Evolutionary conservation across 2,113 vertebrate species (phyloP).

Genomic region (Brachypteracias leptosomus): DNA sequence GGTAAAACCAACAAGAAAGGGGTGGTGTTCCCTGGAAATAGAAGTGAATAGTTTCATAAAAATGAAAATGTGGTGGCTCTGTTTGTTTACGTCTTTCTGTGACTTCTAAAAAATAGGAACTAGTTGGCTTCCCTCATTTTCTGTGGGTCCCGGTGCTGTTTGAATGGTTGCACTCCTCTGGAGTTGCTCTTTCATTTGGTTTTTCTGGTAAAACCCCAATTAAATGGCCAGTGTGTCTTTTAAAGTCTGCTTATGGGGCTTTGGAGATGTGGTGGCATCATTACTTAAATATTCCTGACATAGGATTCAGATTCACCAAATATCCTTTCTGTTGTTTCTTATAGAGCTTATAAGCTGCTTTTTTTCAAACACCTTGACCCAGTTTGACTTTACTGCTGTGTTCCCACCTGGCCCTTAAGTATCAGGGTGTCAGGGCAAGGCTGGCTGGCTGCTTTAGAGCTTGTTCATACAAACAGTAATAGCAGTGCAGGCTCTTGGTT

Average conservation of each 20-base stretch:
- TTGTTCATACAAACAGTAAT: background rate
- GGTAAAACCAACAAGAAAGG: too few relatives aligned
- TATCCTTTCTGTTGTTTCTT: background rate
- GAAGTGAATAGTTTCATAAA: background rate
- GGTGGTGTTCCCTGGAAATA: background rate
- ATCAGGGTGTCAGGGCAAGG: background rate
- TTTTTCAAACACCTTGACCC: background rate
- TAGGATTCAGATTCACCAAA: background rate
- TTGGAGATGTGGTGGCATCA: background rate
- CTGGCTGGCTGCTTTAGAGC: background rate
- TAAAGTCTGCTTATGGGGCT: background rate
- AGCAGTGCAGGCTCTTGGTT: background rate
- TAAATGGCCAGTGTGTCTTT: background rate
- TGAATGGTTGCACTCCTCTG: background rate
- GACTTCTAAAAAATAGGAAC: background rate
- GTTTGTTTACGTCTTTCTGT: background rate
- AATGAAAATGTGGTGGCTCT: background rate
- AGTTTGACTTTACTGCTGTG: background rate
- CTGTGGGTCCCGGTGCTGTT: background rate
- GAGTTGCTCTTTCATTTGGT: background rate
- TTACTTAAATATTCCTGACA: background rate
- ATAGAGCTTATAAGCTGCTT: background rate
- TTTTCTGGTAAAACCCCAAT: background rate
- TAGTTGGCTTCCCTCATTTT: background rate
- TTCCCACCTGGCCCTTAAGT: background rate